Evolutionary conservation across 1,140 invertebrate species (phyloP), one percentile per base, ranked within the genome.

Genomic region (Pogonomyrmex barbatus): DNA sequence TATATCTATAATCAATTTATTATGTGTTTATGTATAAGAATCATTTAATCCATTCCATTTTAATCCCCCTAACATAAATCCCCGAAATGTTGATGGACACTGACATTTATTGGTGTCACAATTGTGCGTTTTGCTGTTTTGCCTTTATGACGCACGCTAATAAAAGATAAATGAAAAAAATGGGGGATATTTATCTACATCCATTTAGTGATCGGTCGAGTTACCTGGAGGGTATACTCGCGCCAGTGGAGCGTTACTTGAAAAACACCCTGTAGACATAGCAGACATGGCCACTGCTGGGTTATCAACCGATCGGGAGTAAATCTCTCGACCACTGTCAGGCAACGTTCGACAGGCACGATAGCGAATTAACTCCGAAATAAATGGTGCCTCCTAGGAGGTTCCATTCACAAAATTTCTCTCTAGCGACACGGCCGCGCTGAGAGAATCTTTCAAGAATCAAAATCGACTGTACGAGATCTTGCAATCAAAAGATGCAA

Each of bases 341-440:
- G 89, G 84, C 79, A 90, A 30, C 90, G 79, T 91, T 91, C 90
- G 90, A 91, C 90, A 91, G 88, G 88, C 79, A 81, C 88, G 90
- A 90, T 91, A 91, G 90, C 87, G 90, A 91, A 91, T 91, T 91
- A 91, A 91, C 90, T 91, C 78, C 78, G 86, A 89, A 89, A 91
- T 91, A 91, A 91, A 89, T 91, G 86, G 90, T 89, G 79, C 90
- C 88, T 89, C 90, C 90, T 91, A 91, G 90, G 88, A 86, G 90
- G 91, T 90, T 91, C 90, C 88, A 91, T 91, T 91, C 86, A 91
- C 90, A 62, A 89, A 89, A 91, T 90, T 90, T 90, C 89, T 86
- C 76, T 60, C 81, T 71, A 52, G 75, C 85, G 85, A 47, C 63
- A 75, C 60, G 24, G 58, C 6, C 39, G 12, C 30, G 24, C 50